Conservation (phyloP, 2,113 vertebrate genomes). For the Poeciliopsis prolifica region DNA sequence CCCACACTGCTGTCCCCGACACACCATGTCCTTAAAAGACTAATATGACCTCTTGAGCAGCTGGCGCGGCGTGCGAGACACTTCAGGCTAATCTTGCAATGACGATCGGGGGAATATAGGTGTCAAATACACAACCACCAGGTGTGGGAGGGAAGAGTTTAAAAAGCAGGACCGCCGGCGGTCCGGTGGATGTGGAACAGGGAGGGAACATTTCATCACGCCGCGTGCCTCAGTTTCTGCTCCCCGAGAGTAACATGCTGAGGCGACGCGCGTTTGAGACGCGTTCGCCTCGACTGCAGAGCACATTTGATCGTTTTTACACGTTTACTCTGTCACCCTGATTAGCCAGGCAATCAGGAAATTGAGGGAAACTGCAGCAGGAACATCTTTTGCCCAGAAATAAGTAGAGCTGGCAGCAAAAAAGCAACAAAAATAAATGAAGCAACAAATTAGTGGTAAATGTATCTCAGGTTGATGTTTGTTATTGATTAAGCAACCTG, state of each 20-base stretch:
- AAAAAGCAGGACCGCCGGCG: not conserved
- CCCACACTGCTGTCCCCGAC: constrained; percentile 46
- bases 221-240: not conserved
- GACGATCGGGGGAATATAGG: constrained; percentile 35
- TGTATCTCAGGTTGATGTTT: no score
- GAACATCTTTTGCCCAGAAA: not conserved
- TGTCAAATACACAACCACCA: constrained; percentile 49
- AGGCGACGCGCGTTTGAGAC: not conserved
- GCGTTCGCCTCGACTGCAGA: not conserved
- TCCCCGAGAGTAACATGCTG: not conserved
- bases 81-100: constrained; percentile 56
- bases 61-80: constrained; percentile 35
- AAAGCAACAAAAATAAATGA: no score
- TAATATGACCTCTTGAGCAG: constrained; percentile 64
- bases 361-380: not conserved
- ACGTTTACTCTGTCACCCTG: not conserved
- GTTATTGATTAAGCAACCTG: no score
- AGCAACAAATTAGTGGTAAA: no score
- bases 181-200: not conserved
- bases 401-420: not conserved
- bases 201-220: not conserved
- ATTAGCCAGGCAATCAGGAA: not conserved
- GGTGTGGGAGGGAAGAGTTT: constrained; percentile 30
- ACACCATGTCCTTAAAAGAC: constrained; percentile 65
- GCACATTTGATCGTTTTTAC: not conserved